phyloP scores from a whole-genome alignment of 2,888 invertebrate species.

The Cheilosia pagana region DNA sequence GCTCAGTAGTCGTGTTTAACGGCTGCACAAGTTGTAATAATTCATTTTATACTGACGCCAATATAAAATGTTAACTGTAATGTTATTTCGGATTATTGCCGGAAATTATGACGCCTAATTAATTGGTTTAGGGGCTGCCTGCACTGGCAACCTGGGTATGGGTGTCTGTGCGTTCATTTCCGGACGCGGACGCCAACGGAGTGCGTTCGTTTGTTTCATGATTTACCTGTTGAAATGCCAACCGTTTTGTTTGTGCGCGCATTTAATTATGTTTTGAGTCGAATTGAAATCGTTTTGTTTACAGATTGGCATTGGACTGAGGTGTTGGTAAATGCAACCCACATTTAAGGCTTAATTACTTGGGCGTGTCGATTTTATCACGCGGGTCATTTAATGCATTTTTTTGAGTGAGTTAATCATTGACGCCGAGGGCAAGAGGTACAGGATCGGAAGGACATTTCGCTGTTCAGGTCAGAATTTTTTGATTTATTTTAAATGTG shows the following conservation, averaged over 20 bases:
- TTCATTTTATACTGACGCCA: constrained; percentile 70
- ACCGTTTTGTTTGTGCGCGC: constrained; percentile 21
- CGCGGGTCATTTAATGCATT: too few species aligned
- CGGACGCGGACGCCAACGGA: neutral
- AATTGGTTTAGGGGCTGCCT: constrained; percentile 52
- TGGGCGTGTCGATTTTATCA: too few species aligned
- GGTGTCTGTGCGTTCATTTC: neutral
- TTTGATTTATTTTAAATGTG: too few species aligned
- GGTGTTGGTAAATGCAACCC: too few species aligned
- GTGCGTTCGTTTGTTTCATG: neutral
- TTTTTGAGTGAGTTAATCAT: too few species aligned
- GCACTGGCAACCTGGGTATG: neutral
- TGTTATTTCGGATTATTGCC: constrained; percentile 73
- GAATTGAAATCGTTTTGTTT: constrained; percentile 30
- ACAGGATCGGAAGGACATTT: too few species aligned
- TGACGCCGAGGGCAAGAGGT: too few species aligned
- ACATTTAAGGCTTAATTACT: too few species aligned
- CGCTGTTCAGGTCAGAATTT: too few species aligned
- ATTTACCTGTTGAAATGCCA: constrained; percentile 14
- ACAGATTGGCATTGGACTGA: too few species aligned
- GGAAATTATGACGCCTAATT: constrained; percentile 73
- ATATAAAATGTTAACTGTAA: constrained; percentile 74
- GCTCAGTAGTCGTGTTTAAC: constrained; percentile 56
- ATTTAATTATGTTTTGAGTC: constrained; percentile 48
- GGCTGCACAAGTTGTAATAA: constrained; percentile 67